Evolutionary conservation across 1,140 invertebrate genomes (phyloP).

Genomic region (Neuroterus valhalla): DNA sequence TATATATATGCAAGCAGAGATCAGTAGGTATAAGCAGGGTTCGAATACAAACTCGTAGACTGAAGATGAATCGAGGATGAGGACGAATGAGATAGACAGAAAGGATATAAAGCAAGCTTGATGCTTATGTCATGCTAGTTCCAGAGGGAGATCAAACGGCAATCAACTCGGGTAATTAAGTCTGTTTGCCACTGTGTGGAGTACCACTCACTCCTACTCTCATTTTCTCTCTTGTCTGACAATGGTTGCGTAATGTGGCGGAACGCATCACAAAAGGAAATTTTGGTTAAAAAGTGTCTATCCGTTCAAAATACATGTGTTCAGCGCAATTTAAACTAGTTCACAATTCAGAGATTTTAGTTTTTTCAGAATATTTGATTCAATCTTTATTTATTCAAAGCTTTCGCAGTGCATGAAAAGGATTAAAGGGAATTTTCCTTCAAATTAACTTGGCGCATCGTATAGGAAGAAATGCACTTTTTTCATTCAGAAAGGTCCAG

Average conservation of each 20-base stretch:
- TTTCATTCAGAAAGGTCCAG: too few relatives aligned
- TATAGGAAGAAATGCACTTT: too few relatives aligned
- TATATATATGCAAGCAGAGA: background rate
- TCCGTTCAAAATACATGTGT: too few relatives aligned
- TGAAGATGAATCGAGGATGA: slow-evolving; percentile 12
- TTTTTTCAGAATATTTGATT: too few relatives aligned
- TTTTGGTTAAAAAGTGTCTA: too few relatives aligned
- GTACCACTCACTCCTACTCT: slow-evolving; percentile 7
- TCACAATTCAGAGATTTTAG: too few relatives aligned
- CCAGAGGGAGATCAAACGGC: slow-evolving; percentile 38
- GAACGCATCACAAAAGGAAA: too few relatives aligned
- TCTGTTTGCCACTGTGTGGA: slow-evolving; percentile 39
- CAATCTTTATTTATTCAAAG: too few relatives aligned
- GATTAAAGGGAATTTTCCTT: too few relatives aligned
- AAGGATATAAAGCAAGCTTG: background rate
- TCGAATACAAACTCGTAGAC: background rate
- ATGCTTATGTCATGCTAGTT: slow-evolving; percentile 6
- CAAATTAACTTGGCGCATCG: too few relatives aligned
- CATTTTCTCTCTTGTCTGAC: slow-evolving; percentile 15
- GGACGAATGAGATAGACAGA: background rate
- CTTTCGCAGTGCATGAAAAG: too few relatives aligned
- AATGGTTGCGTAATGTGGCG: slow-evolving; percentile 6
- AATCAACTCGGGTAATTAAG: slow-evolving; percentile 53
- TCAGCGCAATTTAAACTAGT: too few relatives aligned
- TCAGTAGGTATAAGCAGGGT: background rate